Evolutionary conservation across 2,888 invertebrate genomes (phyloP).

Genomic region (Agrotis puta): DNA sequence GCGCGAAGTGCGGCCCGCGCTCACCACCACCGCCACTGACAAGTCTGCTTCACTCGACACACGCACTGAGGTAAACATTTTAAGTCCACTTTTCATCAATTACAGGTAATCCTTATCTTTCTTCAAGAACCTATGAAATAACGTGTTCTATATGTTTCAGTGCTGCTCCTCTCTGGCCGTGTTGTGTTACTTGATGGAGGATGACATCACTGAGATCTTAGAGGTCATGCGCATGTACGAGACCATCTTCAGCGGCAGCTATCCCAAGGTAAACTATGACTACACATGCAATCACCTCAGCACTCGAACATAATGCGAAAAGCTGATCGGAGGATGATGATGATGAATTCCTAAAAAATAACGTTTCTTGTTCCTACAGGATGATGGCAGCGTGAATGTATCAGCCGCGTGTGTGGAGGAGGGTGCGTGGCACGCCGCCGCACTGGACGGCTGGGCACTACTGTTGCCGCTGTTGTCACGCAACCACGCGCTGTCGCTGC

Average conservation of each 20-base stretch:
- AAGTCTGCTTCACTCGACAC: constrained; percentile 93
- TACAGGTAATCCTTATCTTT: too few relatives aligned
- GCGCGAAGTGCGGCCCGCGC: constrained; percentile 93
- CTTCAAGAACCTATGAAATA: background rate
- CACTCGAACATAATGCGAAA: too few relatives aligned
- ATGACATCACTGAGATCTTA: constrained; percentile 94
- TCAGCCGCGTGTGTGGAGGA: constrained; percentile 93
- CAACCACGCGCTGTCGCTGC: constrained; percentile 92
- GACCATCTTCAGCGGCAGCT: constrained; percentile 94
- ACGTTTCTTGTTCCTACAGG: constrained; percentile 81
- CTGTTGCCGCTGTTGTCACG: constrained; percentile 95
- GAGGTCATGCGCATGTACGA: constrained; percentile 95
- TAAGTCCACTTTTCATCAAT: background rate
- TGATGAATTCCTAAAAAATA: background rate
- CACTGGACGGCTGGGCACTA: constrained; percentile 97
- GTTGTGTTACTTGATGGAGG: constrained; percentile 95
- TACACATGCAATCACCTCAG: background rate
- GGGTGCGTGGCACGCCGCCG: constrained; percentile 94
- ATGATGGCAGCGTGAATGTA: constrained; percentile 93
- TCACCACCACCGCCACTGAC: constrained; percentile 94
- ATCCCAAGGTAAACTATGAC: constrained; percentile 90
- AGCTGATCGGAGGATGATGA: background rate
- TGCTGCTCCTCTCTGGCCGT: constrained; percentile 96
- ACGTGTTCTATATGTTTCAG: constrained; percentile 83
- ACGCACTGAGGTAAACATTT: constrained; percentile 93